Evolutionary conservation across 1,140 invertebrate species (phyloP), one percentile per base, ranked within the genome.

Genomic region (Zophobas morio): DNA sequence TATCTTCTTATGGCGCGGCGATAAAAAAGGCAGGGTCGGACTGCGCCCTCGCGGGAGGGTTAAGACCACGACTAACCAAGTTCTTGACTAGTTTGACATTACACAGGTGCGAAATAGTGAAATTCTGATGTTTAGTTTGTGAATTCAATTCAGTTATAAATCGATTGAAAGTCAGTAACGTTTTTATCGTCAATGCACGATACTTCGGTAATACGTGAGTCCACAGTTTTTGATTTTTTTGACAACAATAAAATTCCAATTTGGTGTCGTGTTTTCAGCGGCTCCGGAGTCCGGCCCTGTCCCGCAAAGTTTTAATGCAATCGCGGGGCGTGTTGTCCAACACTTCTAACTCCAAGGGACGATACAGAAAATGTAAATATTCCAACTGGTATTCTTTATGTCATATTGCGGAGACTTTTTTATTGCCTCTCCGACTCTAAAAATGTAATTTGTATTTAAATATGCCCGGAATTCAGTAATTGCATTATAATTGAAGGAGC

Each of bases 401-500:
- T 70, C 76, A 78, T 70, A 63, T 74, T 60, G 71, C 76, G 47
- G 76, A 57, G 66, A 72, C 70, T 72, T 78, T 78, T 73, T 72
- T 78, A 74, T 63, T 57, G 70, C 70, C 70, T 56, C 35, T 49
- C 66, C 46, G 42, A 53, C 54, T 74, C 60, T 49, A 78, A 78
- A 78, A 74, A 78, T 78, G 71, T 74, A 78, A 78, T 78, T 78
- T 78, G 76, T 78, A 74, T 78, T 78, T 79, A 79, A 80, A 80
- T 80, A 72, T 78, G 49, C 76, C 53, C 56, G 40, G 77, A 73
- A 78, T 73, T 74, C 60, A 73, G 70, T 77, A 74, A 78, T 80
- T 78, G 79, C 77, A 77, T 76, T 78, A 76, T 80, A 80, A 80
- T 80, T 78, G 79, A 74, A 74, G 72, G 34, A 74, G 72, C 72